A percentile compares a stretch with the other conserved stretches of the same genome.
phyloP scores from a whole-genome alignment of 1,140 invertebrate genomes.

The Uloborus diversus region DNA sequence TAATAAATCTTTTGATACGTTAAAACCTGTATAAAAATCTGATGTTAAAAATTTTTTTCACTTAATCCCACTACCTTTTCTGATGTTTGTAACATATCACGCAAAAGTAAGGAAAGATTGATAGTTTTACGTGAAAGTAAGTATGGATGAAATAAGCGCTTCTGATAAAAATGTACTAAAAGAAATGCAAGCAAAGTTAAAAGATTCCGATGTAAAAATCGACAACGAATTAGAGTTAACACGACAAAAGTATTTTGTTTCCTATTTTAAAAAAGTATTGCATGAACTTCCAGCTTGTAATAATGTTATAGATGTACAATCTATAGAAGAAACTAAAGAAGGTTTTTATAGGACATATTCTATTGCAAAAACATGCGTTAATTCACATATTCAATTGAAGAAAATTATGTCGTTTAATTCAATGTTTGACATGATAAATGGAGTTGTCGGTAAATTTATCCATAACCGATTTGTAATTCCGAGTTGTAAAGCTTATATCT shows the following conservation, averaged over 20 bases:
- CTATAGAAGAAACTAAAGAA: neutral
- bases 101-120: too few species aligned
- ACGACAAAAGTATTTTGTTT: neutral
- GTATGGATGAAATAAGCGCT: too few species aligned
- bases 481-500: neutral
- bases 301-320: neutral
- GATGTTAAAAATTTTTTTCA: too few species aligned
- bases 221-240: neutral
- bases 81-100: too few species aligned
- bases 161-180: neutral
- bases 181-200: slow-evolving; percentile 3
- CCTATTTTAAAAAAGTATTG: slow-evolving; percentile 7
- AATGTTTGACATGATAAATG: slow-evolving; percentile 12
- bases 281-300: neutral
- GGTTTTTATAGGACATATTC: neutral
- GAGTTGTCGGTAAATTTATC: neutral
- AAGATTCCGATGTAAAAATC: neutral
- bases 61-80: too few species aligned
- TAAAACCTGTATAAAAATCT: too few species aligned
- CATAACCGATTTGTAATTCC: neutral
- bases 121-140: too few species aligned
- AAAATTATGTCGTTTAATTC: neutral
- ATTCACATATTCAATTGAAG: slow-evolving; percentile 14
- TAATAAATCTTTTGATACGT: too few species aligned
- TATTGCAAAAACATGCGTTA: neutral